Evolutionary conservation across 2,113 vertebrate species (phyloP), one percentile per base, ranked within the genome.

Genomic region (Brachionichthys hirsutus): DNA sequence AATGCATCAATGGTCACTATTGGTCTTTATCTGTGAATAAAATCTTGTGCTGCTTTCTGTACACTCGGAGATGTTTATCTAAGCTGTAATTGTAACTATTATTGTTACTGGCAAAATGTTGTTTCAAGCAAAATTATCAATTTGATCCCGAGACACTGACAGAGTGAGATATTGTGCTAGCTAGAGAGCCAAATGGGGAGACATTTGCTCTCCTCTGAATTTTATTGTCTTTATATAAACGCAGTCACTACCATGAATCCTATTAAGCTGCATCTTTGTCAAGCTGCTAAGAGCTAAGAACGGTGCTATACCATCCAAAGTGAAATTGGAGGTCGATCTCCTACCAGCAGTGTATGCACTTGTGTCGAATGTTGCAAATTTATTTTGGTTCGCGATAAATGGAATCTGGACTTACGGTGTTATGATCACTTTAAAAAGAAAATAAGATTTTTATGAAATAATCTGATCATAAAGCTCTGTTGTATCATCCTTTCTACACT

Each of bases 401-500:
- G 75, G 80, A 88, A 90, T 88, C 89, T 90, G 89, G 87, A 89
- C 88, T 90, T 89, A 77, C 80, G 88, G 89, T 91, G 89, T 88
- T 87, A 86, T 88, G 87, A 87, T 90, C 88, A 86, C 89, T 81
- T 83, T 24, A 49, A 49, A 50, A 50, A 50, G 34, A 50, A 50
- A 42, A n/a, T n/a, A n/a, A n/a, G n/a, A n/a, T n/a, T 90, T 88
- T 86, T 88, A 89, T 88, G 88, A 88, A 88, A 85, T 88, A 81
- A 81, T 88, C 83, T 88, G 90, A 90, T 89, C 87, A 85, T 89
- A 78, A 88, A 89, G 83, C 88, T 89, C 89, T 88, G 89, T 90
- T 89, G 88, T 88, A 85, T 89, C 89, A 88, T 89, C 84, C 88
- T 91, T 91, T 92, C 89, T 90, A 91, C 87, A 89, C 86, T 90